These are phyloP conservation scores for Zelleria hepariella DNA, from an alignment of 2,888 invertebrate species.

Conservation along the genomic window DNA sequence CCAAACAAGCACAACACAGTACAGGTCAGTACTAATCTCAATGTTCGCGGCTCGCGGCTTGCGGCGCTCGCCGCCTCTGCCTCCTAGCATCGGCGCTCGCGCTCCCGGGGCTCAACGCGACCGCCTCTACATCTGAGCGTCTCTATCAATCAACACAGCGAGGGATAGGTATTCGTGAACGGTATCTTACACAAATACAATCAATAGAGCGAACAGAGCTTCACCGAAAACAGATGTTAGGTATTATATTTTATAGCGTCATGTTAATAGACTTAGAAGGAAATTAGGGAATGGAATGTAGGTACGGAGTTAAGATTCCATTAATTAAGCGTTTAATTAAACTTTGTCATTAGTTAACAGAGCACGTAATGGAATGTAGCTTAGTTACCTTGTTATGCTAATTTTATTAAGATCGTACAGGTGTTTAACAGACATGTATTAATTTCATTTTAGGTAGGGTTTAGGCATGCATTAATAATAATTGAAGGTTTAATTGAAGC, in stretches of 20 bases:
- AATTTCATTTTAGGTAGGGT: neutral
- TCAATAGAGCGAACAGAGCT: neutral
- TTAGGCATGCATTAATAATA: neutral
- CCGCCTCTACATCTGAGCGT: constrained; percentile 4
- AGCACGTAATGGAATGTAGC: neutral
- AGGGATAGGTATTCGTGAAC: neutral
- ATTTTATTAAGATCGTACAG: neutral
- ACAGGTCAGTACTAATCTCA: constrained; percentile 66
- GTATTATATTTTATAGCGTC: neutral
- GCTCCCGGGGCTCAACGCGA: constrained; percentile 28
- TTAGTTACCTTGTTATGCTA: neutral
- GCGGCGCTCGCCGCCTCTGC: constrained; percentile 11
- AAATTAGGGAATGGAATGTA: neutral
- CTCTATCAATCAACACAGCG: neutral
- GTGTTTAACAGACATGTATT: neutral
- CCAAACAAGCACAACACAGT: constrained; percentile 70
- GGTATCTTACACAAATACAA: neutral
- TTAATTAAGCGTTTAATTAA: neutral
- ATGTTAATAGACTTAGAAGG: no score
- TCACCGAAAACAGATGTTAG: neutral
- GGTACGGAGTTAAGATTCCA: neutral
- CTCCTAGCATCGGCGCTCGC: constrained; percentile 15
- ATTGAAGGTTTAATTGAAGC: neutral
- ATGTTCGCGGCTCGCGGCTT: constrained; percentile 28
- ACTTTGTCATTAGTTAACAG: neutral